These are phyloP conservation scores for Zootermopsis nevadensis DNA, from an alignment of 2,888 invertebrate species.

Conservation along the genomic window DNA sequence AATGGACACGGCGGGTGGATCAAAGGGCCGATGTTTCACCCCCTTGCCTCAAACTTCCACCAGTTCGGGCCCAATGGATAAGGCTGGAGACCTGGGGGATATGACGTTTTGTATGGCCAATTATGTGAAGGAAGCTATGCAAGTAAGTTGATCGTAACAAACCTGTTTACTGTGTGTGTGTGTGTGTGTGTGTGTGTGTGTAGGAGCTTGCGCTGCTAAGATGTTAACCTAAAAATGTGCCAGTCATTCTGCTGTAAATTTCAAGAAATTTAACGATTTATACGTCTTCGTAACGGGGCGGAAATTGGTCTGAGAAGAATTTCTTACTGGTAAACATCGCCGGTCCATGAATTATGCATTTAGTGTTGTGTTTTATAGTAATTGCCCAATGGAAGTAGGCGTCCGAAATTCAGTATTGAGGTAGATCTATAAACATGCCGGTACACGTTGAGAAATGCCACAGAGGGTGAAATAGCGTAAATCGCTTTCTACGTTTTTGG, in stretches of 20 bases:
- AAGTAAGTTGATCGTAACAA: slow-evolving; percentile 64
- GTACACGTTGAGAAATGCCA: too few relatives aligned
- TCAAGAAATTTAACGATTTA: too few relatives aligned
- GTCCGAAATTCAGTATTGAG: too few relatives aligned
- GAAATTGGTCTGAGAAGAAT: too few relatives aligned
- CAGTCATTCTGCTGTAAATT: neutral
- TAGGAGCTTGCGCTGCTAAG: neutral
- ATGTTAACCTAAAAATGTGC: neutral
- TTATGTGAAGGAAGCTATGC: slow-evolving; percentile 88
- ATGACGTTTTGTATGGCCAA: slow-evolving; percentile 88
- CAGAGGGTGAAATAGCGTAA: too few relatives aligned
- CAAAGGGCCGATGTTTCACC: slow-evolving; percentile 35
- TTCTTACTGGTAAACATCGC: too few relatives aligned
- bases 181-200: neutral
- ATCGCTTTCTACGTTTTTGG: too few relatives aligned
- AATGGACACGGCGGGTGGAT: slow-evolving; percentile 7
- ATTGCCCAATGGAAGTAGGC: too few relatives aligned
- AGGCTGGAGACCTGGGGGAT: slow-evolving; percentile 76
- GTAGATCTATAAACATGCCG: too few relatives aligned
- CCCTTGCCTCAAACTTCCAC: slow-evolving; percentile 12
- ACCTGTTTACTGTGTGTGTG: neutral
- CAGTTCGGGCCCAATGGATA: slow-evolving; percentile 55
- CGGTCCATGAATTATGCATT: too few relatives aligned
- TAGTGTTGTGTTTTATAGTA: too few relatives aligned
- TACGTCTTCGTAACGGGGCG: too few relatives aligned